Base-by-base conservation (phyloP, 2,888 invertebrate species). In the Antheraea assamensis region DNA sequence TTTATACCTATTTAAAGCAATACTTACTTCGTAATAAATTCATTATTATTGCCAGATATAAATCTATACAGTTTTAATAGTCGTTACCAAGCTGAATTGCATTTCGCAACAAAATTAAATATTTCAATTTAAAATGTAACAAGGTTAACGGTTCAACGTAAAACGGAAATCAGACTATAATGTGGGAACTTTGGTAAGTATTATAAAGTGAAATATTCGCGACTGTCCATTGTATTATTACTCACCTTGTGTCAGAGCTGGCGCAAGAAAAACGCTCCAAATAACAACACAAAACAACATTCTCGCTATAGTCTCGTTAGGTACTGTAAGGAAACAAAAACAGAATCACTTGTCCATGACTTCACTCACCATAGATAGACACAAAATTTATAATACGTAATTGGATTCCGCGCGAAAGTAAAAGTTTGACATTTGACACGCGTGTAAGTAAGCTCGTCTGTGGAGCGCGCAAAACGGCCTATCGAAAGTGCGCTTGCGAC, bases 171-270 rank as follows among this genome's bases (percentile, higher is more conserved):
- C n/a, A n/a, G n/a, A n/a, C n/a, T 47, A 31, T 71, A 71, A 49
- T 68, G 68, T 68, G 68, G 68, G 68, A 68, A 68, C 35, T 68
- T 35, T 35, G n/a, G 3, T 35, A 49, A 19, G 30, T 24, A 49
- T 71, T 71, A 30, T 71, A 49, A 49, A 64, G 70, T 64, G 30
- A 61, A 49, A 73, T 71, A 71, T 74, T 74, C 71, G 74, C 66
- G 71, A 68, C 24, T 55, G 49, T 81, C 84, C 89, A 90, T 91
- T 92, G 90, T 90, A 89, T 83, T 90, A 89, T 83, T 80, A 91
- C 93, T 94, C 87, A 94, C 93, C 93, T 94, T 94, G 93, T 83
- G 90, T 86, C 78, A 86, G 79, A 85, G 88, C 90, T 88, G 90
- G 90, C 81, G 84, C 87, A 86, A 90, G 86, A 83, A 85, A 86